Percentiles rank a stretch among this genome's conserved stretches.
Evolutionary conservation across 1,140 invertebrate species (phyloP).

Genomic region (Papilio polyxenes): DNA sequence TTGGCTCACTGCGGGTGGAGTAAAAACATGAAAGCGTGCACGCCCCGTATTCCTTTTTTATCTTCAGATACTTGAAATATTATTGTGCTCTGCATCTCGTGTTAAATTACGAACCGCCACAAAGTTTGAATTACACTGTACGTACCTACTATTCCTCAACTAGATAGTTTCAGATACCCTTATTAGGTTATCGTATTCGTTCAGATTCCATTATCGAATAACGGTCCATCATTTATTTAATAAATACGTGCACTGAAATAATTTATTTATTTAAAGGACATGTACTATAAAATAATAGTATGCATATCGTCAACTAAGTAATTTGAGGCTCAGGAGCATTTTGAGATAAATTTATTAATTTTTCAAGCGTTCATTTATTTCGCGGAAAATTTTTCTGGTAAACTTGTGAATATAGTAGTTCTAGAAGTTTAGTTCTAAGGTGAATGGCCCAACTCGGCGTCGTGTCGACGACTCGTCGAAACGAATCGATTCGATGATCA

Average conservation of each 20-base stretch:
- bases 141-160: background rate
- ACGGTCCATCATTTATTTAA: background rate
- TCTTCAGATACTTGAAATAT: no score
- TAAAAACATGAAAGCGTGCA: no score
- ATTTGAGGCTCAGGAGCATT: no score
- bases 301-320: no score
- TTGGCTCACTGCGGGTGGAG: no score
- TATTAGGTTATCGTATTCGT: background rate
- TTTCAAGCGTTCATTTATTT: no score
- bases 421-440: slow-evolving; percentile 42
- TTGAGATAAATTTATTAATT: no score
- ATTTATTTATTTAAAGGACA: no score
- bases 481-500: slow-evolving; percentile 51
- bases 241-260: background rate
- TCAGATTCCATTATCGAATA: background rate
- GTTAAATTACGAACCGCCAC: no score
- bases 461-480: slow-evolving; percentile 45
- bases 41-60: no score
- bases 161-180: background rate
- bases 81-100: no score
- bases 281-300: no score
- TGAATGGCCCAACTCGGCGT: slow-evolving; percentile 41
- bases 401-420: slow-evolving; percentile 8
- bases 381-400: background rate
- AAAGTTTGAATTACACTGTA: background rate